Conservation (phyloP, 2,888 invertebrate species). For the Phania funesta region DNA sequence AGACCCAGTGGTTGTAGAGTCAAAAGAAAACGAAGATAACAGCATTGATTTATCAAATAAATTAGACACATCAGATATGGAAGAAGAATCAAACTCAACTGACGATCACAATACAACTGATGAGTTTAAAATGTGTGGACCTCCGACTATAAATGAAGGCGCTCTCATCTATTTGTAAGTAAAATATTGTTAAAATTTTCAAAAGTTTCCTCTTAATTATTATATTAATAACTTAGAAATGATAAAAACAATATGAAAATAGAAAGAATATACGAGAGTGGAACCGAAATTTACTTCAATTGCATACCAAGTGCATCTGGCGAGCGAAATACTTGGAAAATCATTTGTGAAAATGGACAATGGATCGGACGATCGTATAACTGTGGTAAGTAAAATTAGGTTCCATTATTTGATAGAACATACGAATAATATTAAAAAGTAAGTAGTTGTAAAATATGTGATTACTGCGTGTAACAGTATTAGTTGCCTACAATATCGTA, state of each 20-base stretch:
- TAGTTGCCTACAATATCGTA: no score
- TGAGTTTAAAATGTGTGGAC: conserved; percentile 77
- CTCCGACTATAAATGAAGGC: conserved; percentile 85
- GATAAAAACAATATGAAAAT: conserved; percentile 83
- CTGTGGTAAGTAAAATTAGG: conserved; percentile 83
- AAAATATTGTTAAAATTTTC: neutral
- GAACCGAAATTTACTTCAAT: conserved; percentile 90
- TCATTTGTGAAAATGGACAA: conserved; percentile 90
- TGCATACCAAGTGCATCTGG: conserved; percentile 91
- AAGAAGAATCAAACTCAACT: conserved; percentile 72
- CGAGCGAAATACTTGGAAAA: conserved; percentile 91
- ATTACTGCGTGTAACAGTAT: no score
- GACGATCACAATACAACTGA: conserved; percentile 72
- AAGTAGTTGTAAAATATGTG: neutral
- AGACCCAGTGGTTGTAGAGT: conserved; percentile 67
- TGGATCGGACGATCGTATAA: conserved; percentile 91
- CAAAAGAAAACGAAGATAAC: conserved; percentile 67
- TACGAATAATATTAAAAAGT: neutral
- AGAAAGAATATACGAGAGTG: conserved; percentile 88
- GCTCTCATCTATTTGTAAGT: conserved; percentile 85
- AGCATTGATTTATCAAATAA: conserved; percentile 59
- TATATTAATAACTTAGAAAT: conserved; percentile 80
- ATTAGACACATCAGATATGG: conserved; percentile 71
- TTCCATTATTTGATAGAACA: neutral
- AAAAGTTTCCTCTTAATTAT: neutral